Base-by-base conservation (phyloP, 1,140 invertebrate genomes). In the Coptotermes formosanus region DNA sequence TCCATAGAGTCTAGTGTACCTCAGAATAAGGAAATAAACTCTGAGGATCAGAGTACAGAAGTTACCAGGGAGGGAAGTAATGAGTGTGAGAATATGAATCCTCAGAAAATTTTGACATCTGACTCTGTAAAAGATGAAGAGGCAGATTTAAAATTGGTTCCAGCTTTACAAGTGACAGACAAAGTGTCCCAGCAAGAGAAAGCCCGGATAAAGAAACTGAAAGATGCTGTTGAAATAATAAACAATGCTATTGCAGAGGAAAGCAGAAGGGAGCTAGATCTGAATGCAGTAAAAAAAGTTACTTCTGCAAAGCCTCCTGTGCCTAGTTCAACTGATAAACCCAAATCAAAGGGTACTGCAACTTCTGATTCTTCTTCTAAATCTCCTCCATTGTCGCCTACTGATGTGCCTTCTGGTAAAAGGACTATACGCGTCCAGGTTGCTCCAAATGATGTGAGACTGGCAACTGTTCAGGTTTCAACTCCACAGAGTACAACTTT, bases 141-240 rank as follows among this genome's bases (percentile, higher is more conserved):
- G 43, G 16, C 59, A 45, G 83, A 84, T 21, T 45, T 84, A 45
- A 84, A 84, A 64, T 64, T 84, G 45, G 30, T 84, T 7, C 83
- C 83, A 55, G 83, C 83, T 21, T 84, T 84, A 38, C 83, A 30
- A 25, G n/a, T 84, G 48, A 48, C 48, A 59, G 83, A 84, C 16
- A 84, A 84, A 59, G 59, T 52, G 30, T 84, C 48, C 19, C 48
- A 84, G 43, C 83, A 84, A 59, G 83, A 48, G 48, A 64, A 84
- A 64, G 83, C 83, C 30, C 55, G 83, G 25, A 59, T 84, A n/a
- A 84, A 91, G 88, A 92, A 92, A 89, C 90, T 93, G 59, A 92
- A 92, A 88, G 92, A 92, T 88, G 93, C 93, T 23, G 91, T 92
- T 85, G 92, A 91, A 89, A 93, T 93, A 84, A 93, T 93, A 86